Conservation (phyloP, 92 coral and sea anemone genomes). For the Epizoanthus fatuus region DNA sequence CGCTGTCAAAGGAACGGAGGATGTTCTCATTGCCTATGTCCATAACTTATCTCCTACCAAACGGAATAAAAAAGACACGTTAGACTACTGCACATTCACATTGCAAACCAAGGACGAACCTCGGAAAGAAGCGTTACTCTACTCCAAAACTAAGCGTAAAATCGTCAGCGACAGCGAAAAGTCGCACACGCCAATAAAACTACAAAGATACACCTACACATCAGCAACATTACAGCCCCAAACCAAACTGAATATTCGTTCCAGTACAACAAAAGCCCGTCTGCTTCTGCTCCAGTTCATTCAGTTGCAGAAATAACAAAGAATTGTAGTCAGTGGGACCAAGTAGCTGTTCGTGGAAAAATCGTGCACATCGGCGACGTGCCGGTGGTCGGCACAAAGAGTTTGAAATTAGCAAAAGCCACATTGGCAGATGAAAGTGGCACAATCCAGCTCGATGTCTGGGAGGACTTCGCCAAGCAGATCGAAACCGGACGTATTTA, state of each 20-base stretch:
- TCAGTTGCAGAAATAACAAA: not conserved
- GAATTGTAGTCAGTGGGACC: conserved; percentile 32
- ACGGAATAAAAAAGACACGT: not conserved
- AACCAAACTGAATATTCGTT: not conserved
- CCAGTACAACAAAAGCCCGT: not conserved
- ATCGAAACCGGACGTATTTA: conserved; percentile 28
- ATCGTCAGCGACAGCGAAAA: conserved; percentile 44
- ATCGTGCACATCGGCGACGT: conserved; percentile 26
- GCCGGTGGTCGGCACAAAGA: not conserved
- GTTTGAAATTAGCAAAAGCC: conserved; percentile 4
- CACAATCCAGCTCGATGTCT: conserved; percentile 16
- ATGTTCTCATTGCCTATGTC: not conserved
- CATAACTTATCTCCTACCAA: not conserved
- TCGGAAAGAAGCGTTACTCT: not conserved
- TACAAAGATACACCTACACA: conserved; percentile 42
- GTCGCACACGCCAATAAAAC: conserved; percentile 51
- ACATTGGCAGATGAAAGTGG: conserved; percentile 37
- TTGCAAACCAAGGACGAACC: not conserved
- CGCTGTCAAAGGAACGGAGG: not conserved
- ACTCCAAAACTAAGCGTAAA: conserved; percentile 48
- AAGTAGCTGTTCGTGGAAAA: conserved; percentile 13
- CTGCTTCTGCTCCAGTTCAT: not conserved
- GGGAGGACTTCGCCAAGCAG: conserved; percentile 13
- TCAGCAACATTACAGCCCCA: not conserved
- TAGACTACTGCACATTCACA: conserved; percentile 9